Base-by-base conservation (phyloP, 2,797 vertebrate species). In the Centroberyx gerrardi region DNA sequence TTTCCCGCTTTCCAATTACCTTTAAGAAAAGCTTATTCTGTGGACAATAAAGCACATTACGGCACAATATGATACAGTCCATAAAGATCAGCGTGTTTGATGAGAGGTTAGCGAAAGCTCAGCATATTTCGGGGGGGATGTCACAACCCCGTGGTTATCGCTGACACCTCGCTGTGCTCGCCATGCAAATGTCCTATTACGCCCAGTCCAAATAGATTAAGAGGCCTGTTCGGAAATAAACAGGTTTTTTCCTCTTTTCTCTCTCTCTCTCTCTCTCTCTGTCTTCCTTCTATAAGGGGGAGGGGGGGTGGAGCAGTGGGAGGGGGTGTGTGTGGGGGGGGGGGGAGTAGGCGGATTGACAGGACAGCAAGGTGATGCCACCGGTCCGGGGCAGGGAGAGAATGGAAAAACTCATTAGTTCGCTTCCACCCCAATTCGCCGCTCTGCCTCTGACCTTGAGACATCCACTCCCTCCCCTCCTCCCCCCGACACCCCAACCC, bases 21-120 rank as follows among this genome's bases (percentile, higher is more conserved):
- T 99, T 98, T 98, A 99, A 99, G 98, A 99, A 99, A 99, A 99
- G 97, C 98, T 99, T 99, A 99, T 99, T 99, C 98, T 99, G 97
- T 99, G 98, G 97, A 98, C 97, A 99, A 99, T 99, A 99, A 99
- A 99, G 97, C 97, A 99, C 97, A 99, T 99, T 99, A 99, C 95
- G 94, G 96, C 97, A 98, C 98, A 99, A 99, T 99, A 99, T 99
- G 98, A 99, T 99, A 98, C 98, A 99, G 98, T 96, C 98, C 98
- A 99, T 99, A 99, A 99, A 99, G 97, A 99, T 98, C 97, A 97
- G 96, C 94, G 95, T 97, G 96, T 97, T 98, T 99, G 98, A 99
- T 98, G 97, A 97, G 97, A 97, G 97, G 96, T 97, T 97, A 97
- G 96, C 95, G 96, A 98, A 97, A 98, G 97, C 97, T 99, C 97